Base-by-base conservation (phyloP, 2,888 invertebrate genomes). In the Drepana falcataria region DNA sequence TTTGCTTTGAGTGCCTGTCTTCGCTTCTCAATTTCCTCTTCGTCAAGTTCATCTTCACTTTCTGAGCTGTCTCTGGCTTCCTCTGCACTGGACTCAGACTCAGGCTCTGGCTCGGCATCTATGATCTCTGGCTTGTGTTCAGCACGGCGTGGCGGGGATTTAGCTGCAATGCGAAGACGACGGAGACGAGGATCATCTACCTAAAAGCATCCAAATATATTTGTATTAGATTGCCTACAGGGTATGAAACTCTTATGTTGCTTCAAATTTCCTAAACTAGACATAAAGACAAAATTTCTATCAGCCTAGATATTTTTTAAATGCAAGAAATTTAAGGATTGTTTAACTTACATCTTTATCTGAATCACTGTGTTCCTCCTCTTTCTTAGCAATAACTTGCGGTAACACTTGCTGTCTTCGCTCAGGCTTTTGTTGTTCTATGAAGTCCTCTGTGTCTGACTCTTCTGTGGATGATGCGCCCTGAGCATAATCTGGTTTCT, bases 401-500 rank as follows among this genome's bases (percentile, higher is more conserved):
- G 83, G 85, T 55, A 80, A 74, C 40, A 73, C 79, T 59, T 83
- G 92, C 73, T 70, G 87, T 65, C 67, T 90, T 62, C 74, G 84
- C 65, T 79, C 91, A 53, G 81, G 85, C 61, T 80, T 88, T 73
- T 77, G 85, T 61, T 85, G 88, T 63, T 96, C 96, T 69, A 97
- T 92, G 68, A 97, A 97, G 74, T 97, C 97, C 63, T 98, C 98
- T 35, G 94, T 94, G 60, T 97, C 98, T 2, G 96, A 96, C 58
- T 97, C 97, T 63, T 97, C 97, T 40, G 97, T 96, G 52, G 97
- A 97, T 57, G 95, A 95, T 9, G 93, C 94, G 41, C 94, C 94
- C 75, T 96, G 97, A 2, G 99, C 98, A 90, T 98, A 99, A 75
- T 98, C 98, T 33, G 98, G 98, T 65, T 97, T 94, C 90, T 99